Evolutionary conservation across 2,888 invertebrate species (phyloP), one percentile per base, ranked within the genome.

Genomic region (Ligdia adustata): DNA sequence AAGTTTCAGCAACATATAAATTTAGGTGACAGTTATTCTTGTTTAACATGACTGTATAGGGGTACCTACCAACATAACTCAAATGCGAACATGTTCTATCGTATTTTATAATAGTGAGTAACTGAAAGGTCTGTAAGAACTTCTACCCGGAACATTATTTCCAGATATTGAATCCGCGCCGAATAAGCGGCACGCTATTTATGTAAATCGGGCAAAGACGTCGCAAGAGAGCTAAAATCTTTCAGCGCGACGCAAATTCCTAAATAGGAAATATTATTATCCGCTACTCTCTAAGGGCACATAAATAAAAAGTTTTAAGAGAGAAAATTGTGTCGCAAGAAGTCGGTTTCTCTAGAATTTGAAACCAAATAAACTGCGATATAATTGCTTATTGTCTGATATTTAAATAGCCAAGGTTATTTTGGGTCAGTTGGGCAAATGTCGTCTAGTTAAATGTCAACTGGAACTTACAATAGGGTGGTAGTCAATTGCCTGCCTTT

Each of bases 391-490:
- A n/a, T 16, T 16, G 9, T 31, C 11, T 31, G 31, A 31, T 31
- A 31, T 31, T 16, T 16, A 13, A 12, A 13, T 13, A 6, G 9
- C 6, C 7, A 3, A 9, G 16, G 13, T 22, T 14, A 22, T 7
- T 37, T 20, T 73, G 78, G 78, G 78, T 79, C 80, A 79, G 72
- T 76, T 69, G 66, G 37, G 72, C 74, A 81, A 81, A 82, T 82
- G 82, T 79, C 78, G 67, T 66, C 68, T 58, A 62, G 46, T 65
- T 62, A 64, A 80, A 81, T 81, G 79, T 68, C 70, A 68, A 56
- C 60, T 60, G 60, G 65, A 59, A 61, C 69, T 59, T 52, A 55
- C 62, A 35, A 40, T 62, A 59, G 60, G 64, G 55, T 57, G 64
- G 55, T 57, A 71, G 68, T 65, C 69, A 60, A 54, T 51, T 54